phyloP scores from a whole-genome alignment of 2,888 invertebrate genomes.

The Cenopis cana region DNA sequence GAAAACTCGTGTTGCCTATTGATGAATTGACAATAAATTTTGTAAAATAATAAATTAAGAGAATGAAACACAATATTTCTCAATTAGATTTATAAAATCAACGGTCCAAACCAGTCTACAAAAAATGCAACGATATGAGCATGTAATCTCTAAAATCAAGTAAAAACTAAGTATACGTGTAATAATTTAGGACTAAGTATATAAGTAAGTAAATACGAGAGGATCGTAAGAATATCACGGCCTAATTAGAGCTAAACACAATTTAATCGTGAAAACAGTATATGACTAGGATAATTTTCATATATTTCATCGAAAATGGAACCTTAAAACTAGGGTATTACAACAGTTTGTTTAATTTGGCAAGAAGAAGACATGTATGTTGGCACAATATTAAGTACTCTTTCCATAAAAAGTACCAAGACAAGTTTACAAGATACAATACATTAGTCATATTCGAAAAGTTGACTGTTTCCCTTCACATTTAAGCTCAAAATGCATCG shows the following conservation, averaged over 20 bases:
- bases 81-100: conserved; percentile 35
- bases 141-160: conserved; percentile 3
- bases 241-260: conserved; percentile 35
- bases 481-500: background rate
- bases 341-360: conserved; percentile 25
- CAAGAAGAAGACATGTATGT: conserved; percentile 25
- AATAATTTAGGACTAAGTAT: conserved; percentile 25
- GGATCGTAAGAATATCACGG: conserved; percentile 22
- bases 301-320: conserved; percentile 11
- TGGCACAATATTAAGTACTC: conserved; percentile 39
- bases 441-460: background rate
- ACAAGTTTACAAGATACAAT: conserved; percentile 18
- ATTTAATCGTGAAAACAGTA: conserved; percentile 36
- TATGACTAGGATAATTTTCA: conserved; percentile 39
- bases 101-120: background rate
- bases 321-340: conserved; percentile 29
- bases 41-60: background rate
- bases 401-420: conserved; percentile 20
- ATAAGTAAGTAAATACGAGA: conserved; percentile 17
- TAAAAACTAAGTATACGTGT: conserved; percentile 8
- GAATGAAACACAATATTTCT: conserved; percentile 24
- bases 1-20: no score
- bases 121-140: conserved; percentile 29
- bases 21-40: no score
- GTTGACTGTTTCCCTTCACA: background rate